A percentile compares a stretch with the other conserved stretches of the same genome.
These are phyloP conservation scores for Pterocles gutturalis DNA, from an alignment of 2,113 vertebrate genomes.

Conservation along the genomic window DNA sequence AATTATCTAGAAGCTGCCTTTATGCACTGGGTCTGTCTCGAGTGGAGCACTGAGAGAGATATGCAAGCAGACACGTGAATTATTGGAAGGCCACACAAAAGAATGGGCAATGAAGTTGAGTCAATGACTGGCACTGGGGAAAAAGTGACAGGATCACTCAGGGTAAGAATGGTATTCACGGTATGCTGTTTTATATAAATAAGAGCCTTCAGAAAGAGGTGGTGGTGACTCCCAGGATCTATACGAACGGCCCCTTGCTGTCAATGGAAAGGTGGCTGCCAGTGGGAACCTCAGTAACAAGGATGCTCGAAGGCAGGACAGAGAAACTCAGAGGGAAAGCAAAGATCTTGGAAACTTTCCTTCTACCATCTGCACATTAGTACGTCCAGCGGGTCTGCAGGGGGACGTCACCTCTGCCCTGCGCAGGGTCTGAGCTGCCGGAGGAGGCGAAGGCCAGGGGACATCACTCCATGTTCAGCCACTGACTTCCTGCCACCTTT, in stretches of 20 bases:
- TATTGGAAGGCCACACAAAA: background rate
- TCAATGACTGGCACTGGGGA: background rate
- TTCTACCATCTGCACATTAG: fast-evolving
- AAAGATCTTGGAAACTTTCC: background rate
- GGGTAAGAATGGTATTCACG: background rate
- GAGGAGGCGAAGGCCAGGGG: background rate
- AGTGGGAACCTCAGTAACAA: background rate
- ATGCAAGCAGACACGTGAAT: background rate
- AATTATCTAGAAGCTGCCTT: background rate
- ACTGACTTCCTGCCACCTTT: background rate
- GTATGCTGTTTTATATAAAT: background rate
- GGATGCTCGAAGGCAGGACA: background rate
- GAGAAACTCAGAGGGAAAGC: background rate
- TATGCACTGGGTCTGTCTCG: background rate
- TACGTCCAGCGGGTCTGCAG: background rate
- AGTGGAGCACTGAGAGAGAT: background rate
- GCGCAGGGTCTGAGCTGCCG: background rate
- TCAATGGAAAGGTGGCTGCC: background rate
- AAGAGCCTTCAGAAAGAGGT: background rate
- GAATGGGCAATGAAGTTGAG: background rate
- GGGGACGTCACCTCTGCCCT: background rate
- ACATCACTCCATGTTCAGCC: background rate
- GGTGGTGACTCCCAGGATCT: background rate
- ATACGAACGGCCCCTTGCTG: background rate
- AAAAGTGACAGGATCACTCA: background rate